phyloP scores from a whole-genome alignment of 2,797 vertebrate genomes.

The Hyperoplus immaculatus region DNA sequence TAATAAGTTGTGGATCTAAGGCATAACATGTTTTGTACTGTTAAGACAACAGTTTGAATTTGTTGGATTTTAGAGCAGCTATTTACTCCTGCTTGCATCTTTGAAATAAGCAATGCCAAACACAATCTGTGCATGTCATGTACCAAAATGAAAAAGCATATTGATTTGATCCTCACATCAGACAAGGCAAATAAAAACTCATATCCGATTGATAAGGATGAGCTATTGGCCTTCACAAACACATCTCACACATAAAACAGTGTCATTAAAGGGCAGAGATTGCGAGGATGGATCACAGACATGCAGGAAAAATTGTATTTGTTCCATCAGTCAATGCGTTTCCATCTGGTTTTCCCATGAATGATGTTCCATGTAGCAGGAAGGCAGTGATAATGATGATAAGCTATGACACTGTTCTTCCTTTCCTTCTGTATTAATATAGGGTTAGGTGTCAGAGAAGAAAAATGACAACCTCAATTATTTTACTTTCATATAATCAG shows the following conservation, averaged over 20 bases:
- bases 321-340: conserved; percentile 46
- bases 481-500: conserved; percentile 5
- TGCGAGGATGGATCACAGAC: conserved; percentile 46
- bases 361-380: conserved; percentile 54
- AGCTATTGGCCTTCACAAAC: conserved; percentile 1
- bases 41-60: background rate
- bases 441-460: background rate
- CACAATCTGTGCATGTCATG: background rate
- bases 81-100: background rate
- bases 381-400: conserved; percentile 66
- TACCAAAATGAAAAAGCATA: background rate
- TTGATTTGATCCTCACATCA: background rate
- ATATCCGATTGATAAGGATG: conserved; percentile 22
- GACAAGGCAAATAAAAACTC: conserved; percentile 6
- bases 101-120: no score
- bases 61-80: background rate
- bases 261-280: conserved; percentile 46
- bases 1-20: background rate
- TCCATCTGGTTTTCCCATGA: conserved; percentile 71
- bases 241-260: conserved; percentile 13
- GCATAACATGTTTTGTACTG: background rate
- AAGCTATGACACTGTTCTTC: conserved; percentile 41
- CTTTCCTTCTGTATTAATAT: conserved; percentile 32
- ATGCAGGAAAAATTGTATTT: conserved; percentile 60
- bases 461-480: background rate